Evolutionary conservation across 2,888 invertebrate species (phyloP).

Genomic region (Drosophila colorata): DNA sequence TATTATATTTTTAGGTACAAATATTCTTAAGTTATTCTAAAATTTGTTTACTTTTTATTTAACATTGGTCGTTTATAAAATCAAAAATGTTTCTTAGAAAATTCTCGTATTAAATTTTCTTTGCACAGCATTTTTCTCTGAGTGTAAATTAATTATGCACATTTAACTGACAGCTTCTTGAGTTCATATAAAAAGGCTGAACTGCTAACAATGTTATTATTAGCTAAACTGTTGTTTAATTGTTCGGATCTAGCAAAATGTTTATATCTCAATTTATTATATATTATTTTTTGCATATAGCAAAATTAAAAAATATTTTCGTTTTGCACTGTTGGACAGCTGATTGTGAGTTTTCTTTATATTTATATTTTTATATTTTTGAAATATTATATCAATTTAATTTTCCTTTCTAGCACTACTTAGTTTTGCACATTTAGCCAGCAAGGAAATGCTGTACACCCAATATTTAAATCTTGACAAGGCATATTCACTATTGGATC

Average conservation of each 20-base stretch:
- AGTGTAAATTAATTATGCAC: conserved; percentile 3
- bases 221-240: conserved; percentile 29
- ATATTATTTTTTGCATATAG: conserved; percentile 57
- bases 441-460: conserved; percentile 27
- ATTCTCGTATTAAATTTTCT: no score
- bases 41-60: no score
- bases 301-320: conserved; percentile 46
- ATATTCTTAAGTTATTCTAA: no score
- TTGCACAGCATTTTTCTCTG: neutral
- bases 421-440: conserved; percentile 39
- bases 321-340: conserved; percentile 37
- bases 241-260: conserved; percentile 27
- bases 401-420: conserved; percentile 52
- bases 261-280: conserved; percentile 56
- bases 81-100: no score
- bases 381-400: no score
- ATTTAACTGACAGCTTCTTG: neutral
- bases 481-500: neutral
- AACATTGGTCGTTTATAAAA: no score
- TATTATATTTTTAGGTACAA: no score
- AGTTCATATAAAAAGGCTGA: conserved; percentile 46
- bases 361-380: no score
- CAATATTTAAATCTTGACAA: conserved; percentile 53
- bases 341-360: conserved; percentile 56
- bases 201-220: conserved; percentile 6